Base-by-base conservation (phyloP, 1,140 invertebrate genomes). In the Brevipalpus yothersi region DNA sequence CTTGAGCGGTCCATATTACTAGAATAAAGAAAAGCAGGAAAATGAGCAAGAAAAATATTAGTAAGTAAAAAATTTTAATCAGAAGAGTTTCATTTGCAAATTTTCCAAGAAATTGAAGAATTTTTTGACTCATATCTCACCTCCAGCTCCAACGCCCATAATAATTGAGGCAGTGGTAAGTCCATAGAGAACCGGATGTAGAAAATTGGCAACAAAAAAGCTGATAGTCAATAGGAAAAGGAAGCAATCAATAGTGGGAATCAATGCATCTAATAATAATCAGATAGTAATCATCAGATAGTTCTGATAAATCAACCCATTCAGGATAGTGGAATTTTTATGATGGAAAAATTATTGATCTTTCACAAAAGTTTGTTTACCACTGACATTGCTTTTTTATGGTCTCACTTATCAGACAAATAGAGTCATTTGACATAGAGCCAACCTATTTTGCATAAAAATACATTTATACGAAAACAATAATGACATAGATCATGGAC, bases 101-200 rank as follows among this genome's bases (percentile, higher is more conserved):
- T n/a, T n/a, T n/a, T n/a, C n/a, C n/a, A n/a, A n/a, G n/a, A n/a
- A n/a, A n/a, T 31, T 31, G 31, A 5, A 5, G 5, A 31, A 31
- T 3, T 31, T 31, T 31, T 31, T 31, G 31, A 85, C 85, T 88
- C 53, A 85, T 82, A 41, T 86, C 73, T 68, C 66, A 73, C 72
- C 63, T 11, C 89, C 88, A 4, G 90, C 91, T 54, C 89, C 91
- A 19, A 85, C 71, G 23, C 92, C 92, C 13, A 95, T 78, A 19
- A 94, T 64, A 1, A 77, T 82, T 59, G 90, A 94, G 13, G 80
- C 82, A 41, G 78, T 66, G 70, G 95, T 95, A 15, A 95, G 71
- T 0, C 89, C 71, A 76, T 78, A 82, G 31, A 80, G 82, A 61
- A 80, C 78, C 0, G 89, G 89, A 64, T 82, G 82, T 47, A 93